phyloP scores from a whole-genome alignment of 2,888 invertebrate species.

The Platerodrilus igneus region DNA sequence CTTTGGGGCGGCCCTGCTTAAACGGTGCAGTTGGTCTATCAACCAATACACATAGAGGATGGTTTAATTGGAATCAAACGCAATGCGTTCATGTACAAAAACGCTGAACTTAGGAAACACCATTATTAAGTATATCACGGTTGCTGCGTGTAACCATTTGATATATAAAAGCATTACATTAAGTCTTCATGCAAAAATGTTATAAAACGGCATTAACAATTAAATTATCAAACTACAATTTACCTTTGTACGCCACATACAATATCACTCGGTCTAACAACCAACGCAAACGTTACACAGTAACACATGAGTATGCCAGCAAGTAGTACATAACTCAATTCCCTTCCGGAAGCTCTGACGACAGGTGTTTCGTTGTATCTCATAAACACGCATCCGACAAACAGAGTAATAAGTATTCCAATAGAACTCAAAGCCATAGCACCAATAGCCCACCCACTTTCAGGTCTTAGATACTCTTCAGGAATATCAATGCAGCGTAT shows the following conservation, averaged over 20 bases:
- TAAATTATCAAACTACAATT: slow-evolving; percentile 23
- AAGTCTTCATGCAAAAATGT: too few relatives aligned
- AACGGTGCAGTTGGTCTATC: too few relatives aligned
- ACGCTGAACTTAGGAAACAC: not conserved
- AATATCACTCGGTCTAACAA: slow-evolving; percentile 80
- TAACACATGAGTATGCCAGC: slow-evolving; percentile 88
- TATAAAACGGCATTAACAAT: too few relatives aligned
- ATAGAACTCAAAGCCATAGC: slow-evolving; percentile 85
- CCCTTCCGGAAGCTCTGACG: slow-evolving; percentile 91
- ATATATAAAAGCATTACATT: too few relatives aligned
- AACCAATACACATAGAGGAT: too few relatives aligned
- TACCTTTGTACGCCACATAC: slow-evolving; percentile 88
- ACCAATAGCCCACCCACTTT: slow-evolving; percentile 88
- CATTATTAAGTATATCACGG: not conserved
- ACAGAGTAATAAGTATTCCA: slow-evolving; percentile 76
- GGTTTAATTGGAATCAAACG: too few relatives aligned
- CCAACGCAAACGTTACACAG: slow-evolving; percentile 85
- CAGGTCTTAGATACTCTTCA: slow-evolving; percentile 74
- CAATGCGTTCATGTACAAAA: too few relatives aligned
- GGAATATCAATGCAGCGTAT: slow-evolving; percentile 72
- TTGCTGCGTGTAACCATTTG: too few relatives aligned
- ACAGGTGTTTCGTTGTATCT: slow-evolving; percentile 87
- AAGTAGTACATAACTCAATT: slow-evolving; percentile 85
- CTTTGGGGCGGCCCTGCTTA: too few relatives aligned
- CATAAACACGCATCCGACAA: slow-evolving; percentile 56